Percentiles rank a stretch among this genome's conserved stretches.
These are phyloP conservation scores for Heterotis niloticus DNA, from an alignment of 2,113 vertebrate species.

Conservation along the genomic window DNA sequence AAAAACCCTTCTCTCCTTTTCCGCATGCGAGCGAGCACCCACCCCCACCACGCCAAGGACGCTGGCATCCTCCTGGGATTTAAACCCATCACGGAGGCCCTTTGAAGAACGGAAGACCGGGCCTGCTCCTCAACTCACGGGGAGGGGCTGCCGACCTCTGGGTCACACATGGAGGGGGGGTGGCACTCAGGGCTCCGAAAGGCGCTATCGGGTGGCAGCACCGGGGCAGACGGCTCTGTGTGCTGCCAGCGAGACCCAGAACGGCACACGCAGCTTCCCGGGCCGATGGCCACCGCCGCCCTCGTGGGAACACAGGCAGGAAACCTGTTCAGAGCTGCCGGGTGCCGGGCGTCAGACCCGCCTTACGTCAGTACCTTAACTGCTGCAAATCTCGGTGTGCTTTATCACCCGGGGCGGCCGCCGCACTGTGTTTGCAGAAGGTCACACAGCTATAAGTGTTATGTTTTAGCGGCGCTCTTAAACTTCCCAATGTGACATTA, in stretches of 20 bases:
- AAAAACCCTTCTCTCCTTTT: background rate
- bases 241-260: background rate
- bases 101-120: slow-evolving; percentile 19
- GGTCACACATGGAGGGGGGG: slow-evolving; percentile 22
- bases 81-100: slow-evolving; percentile 34
- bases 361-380: too few relatives aligned
- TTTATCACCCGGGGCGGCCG: too few relatives aligned
- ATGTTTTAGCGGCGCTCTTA: too few relatives aligned
- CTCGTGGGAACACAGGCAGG: slow-evolving; percentile 1
- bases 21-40: background rate
- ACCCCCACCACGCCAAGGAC: background rate
- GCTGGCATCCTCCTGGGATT: slow-evolving; percentile 17
- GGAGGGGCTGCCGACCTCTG: background rate
- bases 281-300: background rate
- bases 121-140: background rate
- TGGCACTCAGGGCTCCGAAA: slow-evolving; percentile 42
- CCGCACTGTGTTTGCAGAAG: too few relatives aligned
- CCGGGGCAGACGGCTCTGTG: slow-evolving; percentile 8
- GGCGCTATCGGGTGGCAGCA: slow-evolving; percentile 38
- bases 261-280: background rate
- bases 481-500: too few relatives aligned
- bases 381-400: too few relatives aligned
- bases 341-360: too few relatives aligned
- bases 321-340: background rate
- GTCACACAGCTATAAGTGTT: too few relatives aligned